These are phyloP conservation scores for Antennarius maculatus DNA, from an alignment of 2,797 vertebrate genomes.

Conservation along the genomic window DNA sequence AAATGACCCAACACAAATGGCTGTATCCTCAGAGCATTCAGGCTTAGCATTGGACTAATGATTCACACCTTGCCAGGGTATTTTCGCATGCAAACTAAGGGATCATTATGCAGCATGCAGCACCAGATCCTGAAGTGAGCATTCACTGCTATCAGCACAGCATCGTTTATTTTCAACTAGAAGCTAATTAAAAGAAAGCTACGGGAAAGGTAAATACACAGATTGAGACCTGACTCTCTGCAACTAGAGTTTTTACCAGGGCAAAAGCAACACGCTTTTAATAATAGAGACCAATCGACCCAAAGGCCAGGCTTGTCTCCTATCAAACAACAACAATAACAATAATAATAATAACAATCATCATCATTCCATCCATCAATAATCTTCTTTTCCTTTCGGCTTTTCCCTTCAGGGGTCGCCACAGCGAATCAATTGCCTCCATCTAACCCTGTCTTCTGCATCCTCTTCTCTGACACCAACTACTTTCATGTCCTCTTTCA, in stretches of 20 bases:
- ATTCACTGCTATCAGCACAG: constrained; percentile 49
- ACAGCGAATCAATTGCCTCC: too few species aligned
- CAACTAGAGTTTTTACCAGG: constrained; percentile 44
- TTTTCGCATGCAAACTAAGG: constrained; percentile 78
- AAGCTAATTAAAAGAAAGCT: constrained; percentile 81
- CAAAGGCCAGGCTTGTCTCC: constrained; percentile 33
- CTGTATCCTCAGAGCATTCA: constrained; percentile 48
- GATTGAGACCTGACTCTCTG: constrained; percentile 59
- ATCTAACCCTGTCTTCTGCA: too few species aligned
- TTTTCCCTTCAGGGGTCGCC: too few species aligned
- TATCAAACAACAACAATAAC: background rate
- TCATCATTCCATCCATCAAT: too few species aligned
- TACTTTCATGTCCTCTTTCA: too few species aligned
- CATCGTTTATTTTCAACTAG: constrained; percentile 79
- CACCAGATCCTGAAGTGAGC: constrained; percentile 50
- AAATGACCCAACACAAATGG: constrained; percentile 66
- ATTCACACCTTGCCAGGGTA: constrained; percentile 56
- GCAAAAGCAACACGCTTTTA: constrained; percentile 65
- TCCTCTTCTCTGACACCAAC: too few species aligned
- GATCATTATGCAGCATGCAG: constrained; percentile 71
- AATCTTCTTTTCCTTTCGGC: too few species aligned
- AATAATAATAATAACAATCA: too few species aligned
- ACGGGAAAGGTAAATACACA: constrained; percentile 70
- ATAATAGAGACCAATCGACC: constrained; percentile 34
- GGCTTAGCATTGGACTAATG: constrained; percentile 57